phyloP scores from a whole-genome alignment of 2,888 invertebrate genomes.

The Acanthosepion lycidas region DNA sequence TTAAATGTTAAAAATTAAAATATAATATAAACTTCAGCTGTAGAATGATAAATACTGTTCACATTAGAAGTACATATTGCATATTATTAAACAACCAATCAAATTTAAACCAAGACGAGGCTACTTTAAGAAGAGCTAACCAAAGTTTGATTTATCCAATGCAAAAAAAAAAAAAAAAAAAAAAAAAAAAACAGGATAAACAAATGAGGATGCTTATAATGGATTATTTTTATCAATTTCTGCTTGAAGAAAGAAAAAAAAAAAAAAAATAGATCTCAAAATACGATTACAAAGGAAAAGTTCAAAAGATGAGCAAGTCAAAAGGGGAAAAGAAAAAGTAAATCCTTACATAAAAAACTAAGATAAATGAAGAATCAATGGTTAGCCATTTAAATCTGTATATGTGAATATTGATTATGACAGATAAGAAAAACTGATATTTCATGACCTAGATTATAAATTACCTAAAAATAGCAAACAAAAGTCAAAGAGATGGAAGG shows the following conservation, averaged over 20 bases:
- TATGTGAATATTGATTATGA: constrained; percentile 33
- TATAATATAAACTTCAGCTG: no score
- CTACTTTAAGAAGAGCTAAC: no score
- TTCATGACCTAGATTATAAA: not conserved
- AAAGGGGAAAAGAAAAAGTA: not conserved
- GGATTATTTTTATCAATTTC: not conserved
- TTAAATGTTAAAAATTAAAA: no score
- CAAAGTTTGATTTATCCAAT: no score
- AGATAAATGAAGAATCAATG: not conserved
- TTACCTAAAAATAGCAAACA: not conserved
- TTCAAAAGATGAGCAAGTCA: not conserved
- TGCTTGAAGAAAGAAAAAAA: not conserved
- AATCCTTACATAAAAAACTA: constrained; percentile 33
- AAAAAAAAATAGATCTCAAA: no score
- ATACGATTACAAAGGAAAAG: not conserved
- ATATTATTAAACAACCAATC: no score
- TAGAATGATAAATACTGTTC: no score
- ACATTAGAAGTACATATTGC: no score
- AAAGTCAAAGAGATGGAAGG: not conserved
- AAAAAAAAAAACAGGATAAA: not conserved
- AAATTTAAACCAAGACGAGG: no score
- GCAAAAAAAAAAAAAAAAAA: not conserved
- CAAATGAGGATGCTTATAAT: not conserved
- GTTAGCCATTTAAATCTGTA: not conserved
- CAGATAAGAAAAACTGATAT: not conserved